A percentile compares a stretch with the other conserved stretches of the same genome.
phyloP scores from a whole-genome alignment of 2,113 vertebrate genomes.

The Quiscalus mexicanus region DNA sequence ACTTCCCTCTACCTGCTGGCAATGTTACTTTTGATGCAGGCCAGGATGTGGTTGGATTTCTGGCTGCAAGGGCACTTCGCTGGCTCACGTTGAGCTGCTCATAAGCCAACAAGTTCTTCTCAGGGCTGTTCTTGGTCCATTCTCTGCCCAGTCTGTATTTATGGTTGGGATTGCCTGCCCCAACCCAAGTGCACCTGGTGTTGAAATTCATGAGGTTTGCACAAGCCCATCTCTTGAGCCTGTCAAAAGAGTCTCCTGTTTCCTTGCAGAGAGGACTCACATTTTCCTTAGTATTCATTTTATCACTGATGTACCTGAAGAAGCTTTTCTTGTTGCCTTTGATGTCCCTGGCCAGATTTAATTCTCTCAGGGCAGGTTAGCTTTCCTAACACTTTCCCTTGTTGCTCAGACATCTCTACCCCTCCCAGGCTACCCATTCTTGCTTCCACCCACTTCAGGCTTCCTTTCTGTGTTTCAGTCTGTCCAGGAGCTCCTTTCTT shows the following conservation, averaged over 20 bases:
- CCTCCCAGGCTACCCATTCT: background rate
- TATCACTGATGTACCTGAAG: background rate
- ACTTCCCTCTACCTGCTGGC: background rate
- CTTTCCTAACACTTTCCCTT: background rate
- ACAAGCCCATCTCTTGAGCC: background rate
- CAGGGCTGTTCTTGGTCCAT: background rate
- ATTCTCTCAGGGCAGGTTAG: background rate
- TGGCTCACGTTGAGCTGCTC: background rate
- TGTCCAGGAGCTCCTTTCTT: background rate
- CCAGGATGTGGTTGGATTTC: background rate
- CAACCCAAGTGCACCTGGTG: background rate
- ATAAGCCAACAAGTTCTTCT: background rate
- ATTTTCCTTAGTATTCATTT: background rate
- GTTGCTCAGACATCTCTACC: background rate
- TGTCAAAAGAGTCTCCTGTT: background rate
- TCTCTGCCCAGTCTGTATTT: background rate
- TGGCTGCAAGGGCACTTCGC: background rate
- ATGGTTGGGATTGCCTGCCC: background rate
- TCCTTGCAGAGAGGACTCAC: background rate
- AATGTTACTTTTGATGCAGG: background rate
- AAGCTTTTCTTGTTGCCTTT: background rate
- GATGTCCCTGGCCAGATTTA: background rate
- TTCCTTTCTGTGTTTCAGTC: background rate
- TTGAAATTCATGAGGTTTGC: background rate
- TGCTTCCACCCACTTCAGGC: background rate